phyloP scores from a whole-genome alignment of 2,113 vertebrate genomes.

The Pollachius pollachius region DNA sequence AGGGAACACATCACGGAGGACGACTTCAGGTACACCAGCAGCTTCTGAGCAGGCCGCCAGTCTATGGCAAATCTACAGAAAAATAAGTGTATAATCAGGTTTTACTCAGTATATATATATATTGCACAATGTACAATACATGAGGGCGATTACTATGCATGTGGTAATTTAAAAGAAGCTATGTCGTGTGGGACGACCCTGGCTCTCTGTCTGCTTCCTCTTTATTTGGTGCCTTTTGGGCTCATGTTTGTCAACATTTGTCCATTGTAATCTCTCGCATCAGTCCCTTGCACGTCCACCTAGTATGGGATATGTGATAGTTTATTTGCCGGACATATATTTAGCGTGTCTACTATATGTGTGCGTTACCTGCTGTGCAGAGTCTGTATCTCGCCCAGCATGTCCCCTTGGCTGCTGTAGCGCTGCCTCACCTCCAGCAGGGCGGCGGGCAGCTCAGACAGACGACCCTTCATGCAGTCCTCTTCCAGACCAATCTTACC shows the following conservation, averaged over 20 bases:
- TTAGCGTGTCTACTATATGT: not conserved
- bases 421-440: constrained; percentile 61
- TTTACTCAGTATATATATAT: too few relatives aligned
- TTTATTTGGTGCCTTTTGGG: too few relatives aligned
- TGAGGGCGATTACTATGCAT: not conserved
- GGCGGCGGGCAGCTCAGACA: constrained; percentile 49
- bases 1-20: constrained; percentile 64
- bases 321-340: not conserved
- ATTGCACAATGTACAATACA: not conserved
- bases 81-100: not conserved
- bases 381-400: constrained; percentile 70
- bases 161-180: not conserved
- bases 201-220: too few relatives aligned
- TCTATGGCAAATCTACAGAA: constrained; percentile 71
- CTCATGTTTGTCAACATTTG: too few relatives aligned
- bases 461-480: constrained; percentile 28
- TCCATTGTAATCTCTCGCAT: too few relatives aligned
- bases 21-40: constrained; percentile 70
- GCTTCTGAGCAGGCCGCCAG: constrained; percentile 64
- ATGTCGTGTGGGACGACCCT: too few relatives aligned
- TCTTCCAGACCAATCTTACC: constrained; percentile 47
- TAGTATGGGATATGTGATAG: not conserved
- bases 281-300: not conserved
- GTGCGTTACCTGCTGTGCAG: constrained; percentile 63
- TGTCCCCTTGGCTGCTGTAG: constrained; percentile 61